Evolutionary conservation across 2,888 invertebrate species (phyloP), one percentile per base, ranked within the genome.

Genomic region (Sericinus montela): DNA sequence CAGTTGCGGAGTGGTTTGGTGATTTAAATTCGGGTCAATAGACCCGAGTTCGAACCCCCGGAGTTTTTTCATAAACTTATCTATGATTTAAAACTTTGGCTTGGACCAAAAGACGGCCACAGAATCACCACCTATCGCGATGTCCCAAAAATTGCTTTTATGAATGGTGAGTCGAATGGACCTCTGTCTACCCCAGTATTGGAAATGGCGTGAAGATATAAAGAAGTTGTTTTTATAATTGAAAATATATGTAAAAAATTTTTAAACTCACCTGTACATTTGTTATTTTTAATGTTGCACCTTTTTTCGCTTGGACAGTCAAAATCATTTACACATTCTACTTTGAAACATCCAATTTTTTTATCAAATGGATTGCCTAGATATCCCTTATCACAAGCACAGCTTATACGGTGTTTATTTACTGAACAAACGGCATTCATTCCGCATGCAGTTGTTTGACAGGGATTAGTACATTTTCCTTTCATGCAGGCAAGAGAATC

Each of bases 291-390:
- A 3, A 81, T 75, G 65, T 96, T 94, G 67, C 97, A 97, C 58
- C 92, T 92, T 75, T 94, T 94, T 54, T 95, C 94, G 28, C 68
- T 75, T 2, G 93, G 80, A 67, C 97, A 97, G 60, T 96, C 96
- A 32, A 91, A 90, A 69, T 94, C 91, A 36, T 91, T 91, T 1
- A 94, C 85, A 75, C 97, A 97, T 80, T 97, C 97, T 1, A 97
- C 97, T 80, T 94, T 95, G 73, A 95, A 96, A 68, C 97, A 97
- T 29, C 97, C 97, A 44, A 95, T 90, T 43, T 90, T 91, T 45
- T 89, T 85, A 65, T 95, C 95, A 47, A 91, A 90, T 3, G 95
- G 93, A 82, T 96, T 95, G 7, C 97, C 97, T 25, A 97, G 87
- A 71, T 93, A 93, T 14, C 96, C 96, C 51, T 93, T 91, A 32